Evolutionary conservation across 2,113 vertebrate species (phyloP), one percentile per base, ranked within the genome.

Genomic region (Taxidea taxus): DNA sequence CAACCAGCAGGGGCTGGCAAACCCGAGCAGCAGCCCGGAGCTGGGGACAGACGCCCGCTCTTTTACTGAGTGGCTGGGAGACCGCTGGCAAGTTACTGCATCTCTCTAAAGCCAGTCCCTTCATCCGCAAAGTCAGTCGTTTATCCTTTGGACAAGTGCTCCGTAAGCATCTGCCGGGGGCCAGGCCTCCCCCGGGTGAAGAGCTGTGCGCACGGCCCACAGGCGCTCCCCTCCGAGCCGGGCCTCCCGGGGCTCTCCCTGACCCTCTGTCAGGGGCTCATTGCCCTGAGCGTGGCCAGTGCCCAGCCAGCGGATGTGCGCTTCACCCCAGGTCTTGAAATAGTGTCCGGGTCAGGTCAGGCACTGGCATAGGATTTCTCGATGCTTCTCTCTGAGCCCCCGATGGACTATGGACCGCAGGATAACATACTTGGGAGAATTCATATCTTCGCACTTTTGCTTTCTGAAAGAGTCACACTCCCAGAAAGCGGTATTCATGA

Each of bases 181-280:
- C 27, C 27, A 3, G 42, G 70, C 20, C 12, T 84, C 31, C 16
- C 31, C 62, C 6, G 1, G 29, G 0, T 3, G 0, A 0, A 14
- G 8, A 3, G 31, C 62, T 34, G 31, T 34, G 62, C 0, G 2
- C 37, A 1, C 39, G 1, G 72, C 25, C 25, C 21, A 14, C 13
- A 25, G 21, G 70, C 4, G 0, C 70, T 39, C 70, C 37, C 5
- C 21, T 13, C 11, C 2, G 4, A 11, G 68, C 68, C 20, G 3
- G n/a, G 68, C 68, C 11, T 4, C 20, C 16, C 7, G n/a, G 70
- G 72, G 39, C 13, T 74, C 12, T 27, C 39, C 5, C 27, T 18
- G 42, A 7, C 15, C 42, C 27, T 15, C 42, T 3, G 3, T 7
- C 0, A 7, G 74, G 42, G 27, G 39, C 39, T 10, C 44, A 31